phyloP scores from a whole-genome alignment of 2,888 invertebrate genomes.

The Hyposoter dolosus region DNA sequence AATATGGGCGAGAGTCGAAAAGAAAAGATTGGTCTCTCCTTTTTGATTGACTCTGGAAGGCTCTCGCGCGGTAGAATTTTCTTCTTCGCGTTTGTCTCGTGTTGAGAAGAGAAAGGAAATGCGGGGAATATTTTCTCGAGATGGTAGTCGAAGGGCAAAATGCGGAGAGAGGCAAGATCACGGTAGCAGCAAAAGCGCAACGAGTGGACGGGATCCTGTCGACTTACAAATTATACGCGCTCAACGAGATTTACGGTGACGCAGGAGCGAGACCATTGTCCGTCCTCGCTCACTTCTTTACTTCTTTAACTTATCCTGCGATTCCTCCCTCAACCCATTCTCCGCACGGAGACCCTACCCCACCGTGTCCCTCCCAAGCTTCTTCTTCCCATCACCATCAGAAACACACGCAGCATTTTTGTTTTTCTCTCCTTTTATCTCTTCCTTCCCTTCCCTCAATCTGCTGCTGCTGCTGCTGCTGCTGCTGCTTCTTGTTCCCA shows the following conservation, averaged over 20 bases:
- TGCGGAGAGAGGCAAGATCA: conserved; percentile 69
- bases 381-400: conserved; percentile 21
- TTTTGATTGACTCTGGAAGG: neutral
- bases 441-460: conserved; percentile 45
- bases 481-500: conserved; percentile 10
- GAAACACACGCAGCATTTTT: conserved; percentile 25
- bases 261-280: conserved; percentile 84
- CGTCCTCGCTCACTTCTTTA: conserved; percentile 81
- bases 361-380: conserved; percentile 43
- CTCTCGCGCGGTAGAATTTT: neutral
- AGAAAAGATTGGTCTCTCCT: neutral
- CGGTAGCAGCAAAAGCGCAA: conserved; percentile 67
- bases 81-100: conserved; percentile 11
- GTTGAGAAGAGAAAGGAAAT: conserved; percentile 33
- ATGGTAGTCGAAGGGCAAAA: conserved; percentile 69
- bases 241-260: conserved; percentile 85
- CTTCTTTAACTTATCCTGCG: conserved; percentile 73
- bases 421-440: conserved; percentile 46
- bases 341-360: conserved; percentile 6
- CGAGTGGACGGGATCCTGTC: conserved; percentile 76
- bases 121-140: conserved; percentile 61
- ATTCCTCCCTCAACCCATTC: conserved; percentile 27
- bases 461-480: conserved; percentile 39
- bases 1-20: conserved; percentile 79
- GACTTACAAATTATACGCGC: conserved; percentile 85